These are phyloP conservation scores for Tretioscincus oriximinensis DNA, from an alignment of 2,113 vertebrate species.

Conservation along the genomic window DNA sequence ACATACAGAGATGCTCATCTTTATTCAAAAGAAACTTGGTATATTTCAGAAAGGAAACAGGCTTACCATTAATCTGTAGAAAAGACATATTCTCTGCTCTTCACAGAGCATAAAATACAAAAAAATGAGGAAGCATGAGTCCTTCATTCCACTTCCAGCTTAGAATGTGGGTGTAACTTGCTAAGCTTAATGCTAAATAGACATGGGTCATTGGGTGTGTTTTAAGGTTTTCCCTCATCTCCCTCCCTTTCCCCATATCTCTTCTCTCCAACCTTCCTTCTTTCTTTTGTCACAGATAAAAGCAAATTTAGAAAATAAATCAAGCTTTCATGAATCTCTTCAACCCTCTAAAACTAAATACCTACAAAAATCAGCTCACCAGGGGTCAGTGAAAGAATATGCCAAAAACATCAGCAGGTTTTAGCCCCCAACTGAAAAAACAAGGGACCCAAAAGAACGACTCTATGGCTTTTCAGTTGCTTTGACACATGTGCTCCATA, in stretches of 20 bases:
- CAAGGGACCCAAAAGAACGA: background rate
- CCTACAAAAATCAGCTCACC: constrained; percentile 37
- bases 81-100: constrained; percentile 41
- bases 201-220: constrained; percentile 76
- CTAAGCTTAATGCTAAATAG: constrained; percentile 65
- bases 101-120: constrained; percentile 46
- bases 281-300: constrained; percentile 6
- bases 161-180: constrained; percentile 71
- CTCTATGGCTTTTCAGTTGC: background rate
- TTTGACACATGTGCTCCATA: background rate
- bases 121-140: constrained; percentile 67
- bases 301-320: background rate
- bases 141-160: constrained; percentile 60
- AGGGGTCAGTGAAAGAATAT: constrained; percentile 13
- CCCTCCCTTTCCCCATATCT: constrained; percentile 16
- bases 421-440: background rate
- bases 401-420: background rate
- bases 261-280: background rate
- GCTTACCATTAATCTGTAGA: constrained; percentile 62
- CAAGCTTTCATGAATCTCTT: constrained; percentile 29
- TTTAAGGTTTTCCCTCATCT: constrained; percentile 53
- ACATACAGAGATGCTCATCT: background rate
- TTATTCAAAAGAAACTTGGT: background rate
- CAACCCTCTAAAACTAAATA: constrained; percentile 38
- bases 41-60: fast-evolving